Evolutionary conservation across 2,113 vertebrate species (phyloP).

Genomic region (Geothlypis trichas): DNA sequence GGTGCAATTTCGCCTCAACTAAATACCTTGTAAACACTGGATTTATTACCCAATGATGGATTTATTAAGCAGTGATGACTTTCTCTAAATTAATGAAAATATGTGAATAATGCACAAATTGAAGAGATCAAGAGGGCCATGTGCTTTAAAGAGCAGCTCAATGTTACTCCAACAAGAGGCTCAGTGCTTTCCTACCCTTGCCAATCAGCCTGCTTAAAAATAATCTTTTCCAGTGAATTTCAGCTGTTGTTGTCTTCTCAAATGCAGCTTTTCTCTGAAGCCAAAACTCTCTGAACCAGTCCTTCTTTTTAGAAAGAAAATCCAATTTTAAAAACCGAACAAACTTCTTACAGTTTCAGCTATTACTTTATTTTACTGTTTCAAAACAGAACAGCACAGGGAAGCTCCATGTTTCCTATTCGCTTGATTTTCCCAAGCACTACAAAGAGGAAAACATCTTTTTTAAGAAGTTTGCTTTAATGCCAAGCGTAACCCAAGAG

Average conservation of each 20-base stretch:
- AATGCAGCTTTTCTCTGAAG: neutral
- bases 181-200: neutral
- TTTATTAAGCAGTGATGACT: conserved; percentile 29
- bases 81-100: conserved; percentile 43
- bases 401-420: neutral
- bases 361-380: neutral
- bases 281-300: neutral
- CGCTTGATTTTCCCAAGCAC: neutral
- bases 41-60: conserved; percentile 46
- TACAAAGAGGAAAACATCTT: neutral
- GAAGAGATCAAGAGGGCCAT: conserved; percentile 1
- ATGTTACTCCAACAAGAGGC: neutral
- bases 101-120: conserved; percentile 28
- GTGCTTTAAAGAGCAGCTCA: neutral
- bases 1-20: neutral
- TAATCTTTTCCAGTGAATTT: neutral
- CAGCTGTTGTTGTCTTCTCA: neutral
- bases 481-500: accelerated
- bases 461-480: neutral
- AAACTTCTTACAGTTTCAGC: neutral
- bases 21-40: conserved; percentile 53
- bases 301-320: neutral
- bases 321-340: accelerated
- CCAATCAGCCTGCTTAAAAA: neutral
- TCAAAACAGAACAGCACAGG: neutral